phyloP scores from a whole-genome alignment of 2,888 invertebrate genomes.

The Microdon myrmicae region DNA sequence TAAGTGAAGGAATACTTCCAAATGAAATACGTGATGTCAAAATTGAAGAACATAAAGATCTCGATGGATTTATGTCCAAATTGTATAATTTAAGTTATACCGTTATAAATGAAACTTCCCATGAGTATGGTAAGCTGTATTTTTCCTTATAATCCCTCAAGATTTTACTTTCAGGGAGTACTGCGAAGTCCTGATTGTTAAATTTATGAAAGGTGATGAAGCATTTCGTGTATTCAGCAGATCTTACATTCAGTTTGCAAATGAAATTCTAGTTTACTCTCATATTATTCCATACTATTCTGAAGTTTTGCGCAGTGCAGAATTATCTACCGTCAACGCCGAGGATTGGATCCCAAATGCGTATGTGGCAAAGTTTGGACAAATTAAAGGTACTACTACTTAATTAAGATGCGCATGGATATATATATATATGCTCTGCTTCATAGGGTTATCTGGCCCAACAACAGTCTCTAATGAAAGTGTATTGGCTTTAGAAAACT shows the following conservation, averaged over 20 bases:
- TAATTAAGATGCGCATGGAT: not conserved
- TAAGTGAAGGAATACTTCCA: slow-evolving; percentile 55
- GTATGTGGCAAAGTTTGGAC: too few species aligned
- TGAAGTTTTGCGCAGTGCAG: slow-evolving; percentile 54
- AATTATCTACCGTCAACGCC: slow-evolving; percentile 3
- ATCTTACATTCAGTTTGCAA: slow-evolving; percentile 62
- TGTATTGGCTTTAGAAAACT: slow-evolving; percentile 61
- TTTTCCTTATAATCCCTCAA: too few species aligned
- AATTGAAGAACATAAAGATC: slow-evolving; percentile 57
- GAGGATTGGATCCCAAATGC: not conserved
- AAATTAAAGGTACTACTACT: too few species aligned
- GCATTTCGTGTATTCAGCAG: slow-evolving; percentile 60
- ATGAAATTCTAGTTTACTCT: slow-evolving; percentile 62
- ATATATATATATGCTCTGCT: not conserved
- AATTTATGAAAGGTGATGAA: slow-evolving; percentile 52
- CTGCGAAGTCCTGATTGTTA: too few species aligned
- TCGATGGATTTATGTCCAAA: slow-evolving; percentile 65
- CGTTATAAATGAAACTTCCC: not conserved
- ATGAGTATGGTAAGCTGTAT: slow-evolving; percentile 14
- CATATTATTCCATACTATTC: slow-evolving; percentile 61
- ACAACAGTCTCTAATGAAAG: slow-evolving; percentile 54
- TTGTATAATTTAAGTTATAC: slow-evolving; percentile 54
- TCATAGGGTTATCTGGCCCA: slow-evolving; percentile 54
- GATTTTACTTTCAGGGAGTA: slow-evolving; percentile 8
- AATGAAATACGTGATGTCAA: slow-evolving; percentile 54